Base-by-base conservation (phyloP, 2,113 vertebrate species). In the Thunnus thynnus region DNA sequence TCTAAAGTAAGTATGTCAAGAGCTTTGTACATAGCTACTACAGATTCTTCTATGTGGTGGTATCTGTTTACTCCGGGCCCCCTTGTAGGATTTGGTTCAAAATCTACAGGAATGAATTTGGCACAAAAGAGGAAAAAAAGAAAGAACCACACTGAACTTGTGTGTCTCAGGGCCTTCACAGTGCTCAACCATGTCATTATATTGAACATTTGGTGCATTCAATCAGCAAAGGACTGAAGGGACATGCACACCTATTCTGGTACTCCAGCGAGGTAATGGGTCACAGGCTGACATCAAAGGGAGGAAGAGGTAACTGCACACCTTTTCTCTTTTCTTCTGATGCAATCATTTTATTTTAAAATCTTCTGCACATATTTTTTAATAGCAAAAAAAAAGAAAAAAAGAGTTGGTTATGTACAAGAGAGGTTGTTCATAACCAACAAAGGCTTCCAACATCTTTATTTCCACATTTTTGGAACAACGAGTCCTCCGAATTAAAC, bases 241-340 rank as follows among this genome's bases (percentile, higher is more conserved):
- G 9, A 46, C 68, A 72, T n/a, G 11, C 46, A 47, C 1, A 18
- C 17, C 30, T 58, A 14, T 76, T 50, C 51, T 36, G 11, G 1
- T 30, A 30, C 27, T 30, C 27, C 4, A 30, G 4, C 27, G 27
- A 36, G 30, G 63, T 54, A 55, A 50, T 50, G 27, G 48, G 25
- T 58, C 60, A 76, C 52, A 72, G 67, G 47, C 47, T n/a, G 41
- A 63, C 56, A 55, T 56, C 18, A 75, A 69, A 69, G 48, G 7
- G 12, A 57, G 8, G 62, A 27, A n/a, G 54, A 18, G 55, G 61
- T 55, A 47, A 48, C 48, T 22, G 22, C n/a, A 47, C 47, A 27
- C 30, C 17, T 72, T 62, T 9, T 22, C 78, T 57, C 17, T 72
- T 62, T 9, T 22, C 78, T 57, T 63, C n/a, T 55, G 47, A 46